A percentile compares a stretch with the other conserved stretches of the same genome.
phyloP scores from a whole-genome alignment of 1,140 invertebrate species.

The Campodea augens region DNA sequence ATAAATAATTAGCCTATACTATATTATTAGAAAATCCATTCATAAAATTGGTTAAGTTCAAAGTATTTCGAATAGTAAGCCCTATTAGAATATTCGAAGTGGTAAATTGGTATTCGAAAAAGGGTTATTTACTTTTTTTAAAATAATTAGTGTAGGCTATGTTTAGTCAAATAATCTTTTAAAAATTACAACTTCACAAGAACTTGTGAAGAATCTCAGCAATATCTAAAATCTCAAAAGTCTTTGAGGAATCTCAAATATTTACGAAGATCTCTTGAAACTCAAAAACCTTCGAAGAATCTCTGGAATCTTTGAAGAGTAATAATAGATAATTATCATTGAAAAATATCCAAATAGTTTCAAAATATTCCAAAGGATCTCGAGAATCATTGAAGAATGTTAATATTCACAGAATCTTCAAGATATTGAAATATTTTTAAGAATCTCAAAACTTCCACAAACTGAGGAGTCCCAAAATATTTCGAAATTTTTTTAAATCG shows the following conservation, averaged over 20 bases:
- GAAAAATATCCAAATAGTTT: neutral
- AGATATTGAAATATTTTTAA: neutral
- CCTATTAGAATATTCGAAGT: no score
- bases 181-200: neutral
- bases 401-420: no score
- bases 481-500: neutral
- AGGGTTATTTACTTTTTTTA: no score
- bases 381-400: neutral
- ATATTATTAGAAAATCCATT: no score
- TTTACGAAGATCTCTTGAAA: neutral
- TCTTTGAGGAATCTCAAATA: neutral
- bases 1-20: no score
- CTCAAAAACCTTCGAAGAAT: neutral
- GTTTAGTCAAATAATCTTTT: neutral
- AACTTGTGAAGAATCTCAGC: neutral
- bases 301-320: neutral
- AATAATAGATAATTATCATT: neutral
- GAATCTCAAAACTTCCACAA: neutral
- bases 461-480: neutral
- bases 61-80: no score
- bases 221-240: neutral
- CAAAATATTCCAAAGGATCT: neutral
- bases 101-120: no score
- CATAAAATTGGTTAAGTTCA: no score
- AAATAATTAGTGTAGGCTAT: no score